Evolutionary conservation across 2,888 invertebrate genomes (phyloP), one percentile per base, ranked within the genome.

Genomic region (Acronicta psi): DNA sequence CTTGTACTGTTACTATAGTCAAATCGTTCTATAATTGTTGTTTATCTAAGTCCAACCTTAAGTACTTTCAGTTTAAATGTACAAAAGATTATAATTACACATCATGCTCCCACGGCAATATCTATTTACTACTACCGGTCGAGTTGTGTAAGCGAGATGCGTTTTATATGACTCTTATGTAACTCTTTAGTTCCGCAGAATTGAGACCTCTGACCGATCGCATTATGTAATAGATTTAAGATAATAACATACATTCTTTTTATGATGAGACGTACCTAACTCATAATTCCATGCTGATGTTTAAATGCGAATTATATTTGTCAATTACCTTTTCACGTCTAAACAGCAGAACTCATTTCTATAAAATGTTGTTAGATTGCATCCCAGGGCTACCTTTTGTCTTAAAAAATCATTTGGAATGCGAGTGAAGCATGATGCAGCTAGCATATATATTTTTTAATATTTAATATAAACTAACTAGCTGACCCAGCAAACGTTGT

Each of bases 211-310:
- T 67, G 69, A 61, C 71, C 70, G 45, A 17, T 34, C 41, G 5
- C 13, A 49, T 70, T 67, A 34, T 44, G 67, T 11, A 73, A 73
- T 56, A 74, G 46, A 50, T 69, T 43, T 17, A 31, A 43, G 40
- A 45, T 69, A 56, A 63, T 44, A 43, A 45, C 41, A 8, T 29
- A 29, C 10, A 5, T 10, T 45, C 31, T 11, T 18, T 37, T 44
- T 43, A 44, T 51, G 36, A 34, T 47, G 14, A n/a, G n/a, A n/a
- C n/a, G n/a, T n/a, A n/a, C n/a, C n/a, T n/a, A n/a, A n/a, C n/a
- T n/a, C n/a, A n/a, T n/a, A n/a, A n/a, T n/a, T n/a, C n/a, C n/a
- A n/a, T n/a, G n/a, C n/a, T n/a, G n/a, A n/a, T n/a, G n/a, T n/a
- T n/a, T n/a, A n/a, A n/a, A n/a, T n/a, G n/a, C n/a, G n/a, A n/a